phyloP scores from a whole-genome alignment of 2,888 invertebrate genomes.

The Drosophila subsilvestris region DNA sequence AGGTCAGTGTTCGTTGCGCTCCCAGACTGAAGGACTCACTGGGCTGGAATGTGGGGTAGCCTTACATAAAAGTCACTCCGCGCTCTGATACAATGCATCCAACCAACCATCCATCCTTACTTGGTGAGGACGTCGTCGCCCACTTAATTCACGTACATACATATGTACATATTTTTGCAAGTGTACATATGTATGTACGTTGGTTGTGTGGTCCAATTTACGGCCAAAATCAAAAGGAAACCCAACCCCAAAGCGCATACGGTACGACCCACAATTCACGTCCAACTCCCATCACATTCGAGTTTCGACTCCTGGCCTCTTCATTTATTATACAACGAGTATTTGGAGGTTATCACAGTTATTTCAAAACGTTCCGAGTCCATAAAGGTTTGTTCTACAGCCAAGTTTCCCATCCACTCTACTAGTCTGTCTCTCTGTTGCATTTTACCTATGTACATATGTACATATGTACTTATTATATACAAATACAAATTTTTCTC shows the following conservation, averaged over 20 bases:
- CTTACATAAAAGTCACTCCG: constrained; percentile 54
- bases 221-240: constrained; percentile 28
- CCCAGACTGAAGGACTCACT: constrained; percentile 72
- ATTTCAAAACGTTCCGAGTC: not conserved
- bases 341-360: not conserved
- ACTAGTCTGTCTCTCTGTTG: too few species aligned
- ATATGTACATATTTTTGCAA: too few species aligned
- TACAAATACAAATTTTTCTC: too few species aligned
- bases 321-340: not conserved
- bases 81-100: constrained; percentile 29
- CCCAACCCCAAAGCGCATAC: constrained; percentile 8
- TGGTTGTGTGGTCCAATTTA: constrained; percentile 51
- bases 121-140: constrained; percentile 25
- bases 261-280: constrained; percentile 4
- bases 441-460: too few species aligned
- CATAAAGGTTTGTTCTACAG: not conserved
- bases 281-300: not conserved
- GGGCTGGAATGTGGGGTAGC: constrained; percentile 34
- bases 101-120: constrained; percentile 2
- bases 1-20: constrained; percentile 76
- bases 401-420: too few species aligned
- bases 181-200: too few species aligned
- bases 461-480: too few species aligned
- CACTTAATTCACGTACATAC: constrained; percentile 65
- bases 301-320: not conserved